These are phyloP conservation scores for Epinotia bilunana DNA, from an alignment of 2,888 invertebrate species.

Conservation along the genomic window DNA sequence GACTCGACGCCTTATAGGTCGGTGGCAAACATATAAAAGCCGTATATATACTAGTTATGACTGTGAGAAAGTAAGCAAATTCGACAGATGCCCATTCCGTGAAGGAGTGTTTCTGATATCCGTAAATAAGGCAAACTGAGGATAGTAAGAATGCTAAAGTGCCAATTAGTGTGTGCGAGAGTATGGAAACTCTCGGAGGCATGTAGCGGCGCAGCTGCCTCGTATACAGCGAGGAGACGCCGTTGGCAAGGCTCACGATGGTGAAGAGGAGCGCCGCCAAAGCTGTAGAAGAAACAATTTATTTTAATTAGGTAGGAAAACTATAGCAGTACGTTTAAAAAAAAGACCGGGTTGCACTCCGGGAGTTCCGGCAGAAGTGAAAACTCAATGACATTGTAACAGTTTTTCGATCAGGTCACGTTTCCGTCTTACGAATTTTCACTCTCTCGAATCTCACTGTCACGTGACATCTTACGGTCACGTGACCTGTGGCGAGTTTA, in stretches of 20 bases:
- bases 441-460: no score
- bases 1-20: constrained; percentile 41
- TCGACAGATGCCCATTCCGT: constrained; percentile 51
- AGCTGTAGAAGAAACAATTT: constrained; percentile 48
- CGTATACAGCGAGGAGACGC: constrained; percentile 49
- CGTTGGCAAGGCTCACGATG: constrained; percentile 51
- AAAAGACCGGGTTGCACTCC: no score
- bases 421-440: no score
- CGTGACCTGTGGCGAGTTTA: no score
- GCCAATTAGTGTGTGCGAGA: constrained; percentile 50
- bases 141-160: constrained; percentile 50
- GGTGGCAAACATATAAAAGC: constrained; percentile 47
- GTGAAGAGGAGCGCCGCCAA: constrained; percentile 51
- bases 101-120: constrained; percentile 52
- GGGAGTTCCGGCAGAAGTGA: no score
- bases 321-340: no score
- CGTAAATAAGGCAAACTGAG: constrained; percentile 50
- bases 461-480: no score
- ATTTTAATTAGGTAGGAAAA: neutral
- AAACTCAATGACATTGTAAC: no score
- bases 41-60: constrained; percentile 49
- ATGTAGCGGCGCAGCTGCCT: constrained; percentile 46
- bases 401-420: no score
- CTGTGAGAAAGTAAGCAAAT: constrained; percentile 50
- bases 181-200: constrained; percentile 47